Evolutionary conservation across 2,888 invertebrate genomes (phyloP).

Genomic region (Blera fallax): DNA sequence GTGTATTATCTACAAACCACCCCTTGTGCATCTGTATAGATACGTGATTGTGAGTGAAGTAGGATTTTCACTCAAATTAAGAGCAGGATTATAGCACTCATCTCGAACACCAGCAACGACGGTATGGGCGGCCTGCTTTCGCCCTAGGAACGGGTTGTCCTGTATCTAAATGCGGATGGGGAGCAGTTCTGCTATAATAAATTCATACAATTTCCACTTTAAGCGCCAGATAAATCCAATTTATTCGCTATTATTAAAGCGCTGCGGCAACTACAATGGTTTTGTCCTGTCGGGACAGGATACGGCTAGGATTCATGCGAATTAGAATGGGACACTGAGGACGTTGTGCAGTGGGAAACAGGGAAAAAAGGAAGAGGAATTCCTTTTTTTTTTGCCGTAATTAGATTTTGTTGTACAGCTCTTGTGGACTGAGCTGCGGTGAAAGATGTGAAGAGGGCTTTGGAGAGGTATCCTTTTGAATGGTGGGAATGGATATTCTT

Average conservation of each 20-base stretch:
- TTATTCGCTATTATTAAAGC: slow-evolving; percentile 71
- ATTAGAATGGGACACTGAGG: slow-evolving; percentile 37
- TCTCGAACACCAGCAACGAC: slow-evolving; percentile 48
- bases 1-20: background rate
- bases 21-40: background rate
- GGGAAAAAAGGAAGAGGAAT: background rate
- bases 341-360: slow-evolving; percentile 10
- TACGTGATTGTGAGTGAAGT: slow-evolving; percentile 44
- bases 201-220: slow-evolving; percentile 69
- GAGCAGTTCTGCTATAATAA: slow-evolving; percentile 56
- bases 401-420: slow-evolving; percentile 57
- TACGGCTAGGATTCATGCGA: slow-evolving; percentile 56
- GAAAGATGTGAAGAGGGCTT: slow-evolving; percentile 2
- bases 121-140: slow-evolving; percentile 24
- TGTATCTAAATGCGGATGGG: background rate
- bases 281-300: slow-evolving; percentile 30
- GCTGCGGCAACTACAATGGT: slow-evolving; percentile 62
- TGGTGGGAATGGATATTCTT: background rate
- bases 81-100: slow-evolving; percentile 69
- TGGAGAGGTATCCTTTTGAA: slow-evolving; percentile 15
- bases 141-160: slow-evolving; percentile 1
- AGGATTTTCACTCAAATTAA: slow-evolving; percentile 70
- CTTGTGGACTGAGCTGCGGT: slow-evolving; percentile 20
- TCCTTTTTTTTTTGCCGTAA: slow-evolving; percentile 25
- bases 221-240: slow-evolving; percentile 69